Conservation (phyloP, 2,113 vertebrate genomes). For the Ondatra zibethicus region DNA sequence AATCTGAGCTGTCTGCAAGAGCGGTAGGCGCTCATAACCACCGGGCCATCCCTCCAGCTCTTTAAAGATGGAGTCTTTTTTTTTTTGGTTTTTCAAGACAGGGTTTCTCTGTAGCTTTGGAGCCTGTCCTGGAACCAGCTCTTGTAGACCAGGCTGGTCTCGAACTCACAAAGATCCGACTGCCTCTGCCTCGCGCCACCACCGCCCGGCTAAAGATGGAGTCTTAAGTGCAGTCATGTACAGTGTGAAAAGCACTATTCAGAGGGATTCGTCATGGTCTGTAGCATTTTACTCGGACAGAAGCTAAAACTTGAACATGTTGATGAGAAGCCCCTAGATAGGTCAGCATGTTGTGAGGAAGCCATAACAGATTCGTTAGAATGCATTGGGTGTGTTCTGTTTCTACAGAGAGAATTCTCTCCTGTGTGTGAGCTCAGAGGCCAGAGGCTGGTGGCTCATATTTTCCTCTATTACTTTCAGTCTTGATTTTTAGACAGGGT, state of each 20-base stretch:
- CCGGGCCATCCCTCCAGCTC: neutral
- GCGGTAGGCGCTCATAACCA: neutral
- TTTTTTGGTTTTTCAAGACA: too few species aligned
- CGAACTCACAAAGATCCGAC: too few species aligned
- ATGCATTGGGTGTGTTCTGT: neutral
- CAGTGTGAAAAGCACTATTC: conserved; percentile 10
- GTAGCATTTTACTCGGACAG: conserved; percentile 1
- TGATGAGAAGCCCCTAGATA: conserved; percentile 25
- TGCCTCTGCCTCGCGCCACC: too few species aligned
- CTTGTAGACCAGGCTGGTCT: too few species aligned
- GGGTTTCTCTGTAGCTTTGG: too few species aligned
- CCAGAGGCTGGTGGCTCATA: neutral
- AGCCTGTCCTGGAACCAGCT: too few species aligned
- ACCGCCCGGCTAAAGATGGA: neutral
- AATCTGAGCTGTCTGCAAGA: neutral
- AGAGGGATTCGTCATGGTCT: conserved; percentile 22
- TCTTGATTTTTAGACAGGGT: neutral
- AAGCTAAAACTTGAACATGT: conserved; percentile 46
- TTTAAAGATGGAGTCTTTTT: neutral
- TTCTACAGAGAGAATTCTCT: conserved; percentile 17
- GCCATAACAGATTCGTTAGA: neutral
- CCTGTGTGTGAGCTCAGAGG: neutral
- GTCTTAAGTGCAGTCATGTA: neutral
- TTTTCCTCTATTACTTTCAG: too few species aligned
- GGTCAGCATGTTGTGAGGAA: neutral